These are phyloP conservation scores for Penaeus chinensis DNA, from an alignment of 1,140 invertebrate genomes.

Conservation along the genomic window DNA sequence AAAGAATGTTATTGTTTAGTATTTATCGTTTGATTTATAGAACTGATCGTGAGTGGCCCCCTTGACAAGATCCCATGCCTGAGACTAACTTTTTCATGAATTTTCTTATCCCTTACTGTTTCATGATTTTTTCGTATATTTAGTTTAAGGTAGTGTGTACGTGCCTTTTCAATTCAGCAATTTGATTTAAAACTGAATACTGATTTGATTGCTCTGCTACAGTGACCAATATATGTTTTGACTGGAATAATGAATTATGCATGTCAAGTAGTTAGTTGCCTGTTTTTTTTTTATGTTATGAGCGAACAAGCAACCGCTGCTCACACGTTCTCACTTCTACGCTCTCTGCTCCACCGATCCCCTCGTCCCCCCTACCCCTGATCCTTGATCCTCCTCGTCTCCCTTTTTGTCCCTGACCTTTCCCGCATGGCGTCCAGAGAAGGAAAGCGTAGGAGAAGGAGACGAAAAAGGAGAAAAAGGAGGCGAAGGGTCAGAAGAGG, in stretches of 20 bases:
- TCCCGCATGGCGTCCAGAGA: slow-evolving; percentile 55
- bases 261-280: slow-evolving; percentile 39
- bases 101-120: no score
- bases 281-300: slow-evolving; percentile 25
- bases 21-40: slow-evolving; percentile 31
- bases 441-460: slow-evolving; percentile 46
- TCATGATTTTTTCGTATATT: no score
- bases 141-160: slow-evolving; percentile 25
- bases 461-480: slow-evolving; percentile 34
- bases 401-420: slow-evolving; percentile 32
- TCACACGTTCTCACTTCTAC: slow-evolving; percentile 50
- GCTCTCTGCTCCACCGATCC: slow-evolving; percentile 44
- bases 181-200: slow-evolving; percentile 34
- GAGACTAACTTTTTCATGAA: no score
- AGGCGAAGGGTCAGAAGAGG: slow-evolving; percentile 38
- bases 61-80: no score
- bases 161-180: slow-evolving; percentile 29
- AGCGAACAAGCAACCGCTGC: slow-evolving; percentile 38
- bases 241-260: slow-evolving; percentile 54
- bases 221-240: slow-evolving; percentile 32
- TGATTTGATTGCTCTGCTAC: slow-evolving; percentile 37
- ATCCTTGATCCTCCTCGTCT: slow-evolving; percentile 16
- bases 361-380: not conserved
- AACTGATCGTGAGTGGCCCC: slow-evolving; percentile 36
- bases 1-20: slow-evolving; percentile 43